Evolutionary conservation across 2,113 vertebrate species (phyloP).

Genomic region (Chaetops frenatus): DNA sequence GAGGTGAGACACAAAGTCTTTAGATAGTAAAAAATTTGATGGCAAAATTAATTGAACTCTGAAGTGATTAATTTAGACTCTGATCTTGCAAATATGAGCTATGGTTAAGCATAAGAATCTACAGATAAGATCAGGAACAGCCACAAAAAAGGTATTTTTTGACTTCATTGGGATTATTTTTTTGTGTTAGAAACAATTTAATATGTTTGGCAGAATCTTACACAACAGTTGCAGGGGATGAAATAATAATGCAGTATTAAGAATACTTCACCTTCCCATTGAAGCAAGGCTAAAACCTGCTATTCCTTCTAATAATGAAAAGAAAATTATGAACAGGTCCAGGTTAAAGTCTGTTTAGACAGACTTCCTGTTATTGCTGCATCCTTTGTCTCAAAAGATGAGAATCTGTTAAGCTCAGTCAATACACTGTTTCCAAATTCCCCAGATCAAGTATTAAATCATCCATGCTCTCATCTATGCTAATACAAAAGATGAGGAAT

Average conservation of each 20-base stretch:
- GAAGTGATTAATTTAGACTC: neutral
- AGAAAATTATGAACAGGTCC: neutral
- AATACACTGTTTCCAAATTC: neutral
- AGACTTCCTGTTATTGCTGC: neutral
- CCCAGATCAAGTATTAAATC: neutral
- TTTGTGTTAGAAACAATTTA: neutral
- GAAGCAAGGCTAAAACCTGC: neutral
- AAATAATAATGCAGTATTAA: neutral
- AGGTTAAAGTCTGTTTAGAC: neutral
- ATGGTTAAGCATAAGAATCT: neutral
- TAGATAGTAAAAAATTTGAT: neutral
- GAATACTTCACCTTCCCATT: neutral
- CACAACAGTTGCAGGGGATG: neutral
- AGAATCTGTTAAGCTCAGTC: neutral
- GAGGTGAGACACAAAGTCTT: neutral
- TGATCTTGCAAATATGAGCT: neutral
- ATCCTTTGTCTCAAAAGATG: neutral
- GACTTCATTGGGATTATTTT: neutral
- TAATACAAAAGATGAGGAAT: neutral
- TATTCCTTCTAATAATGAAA: neutral
- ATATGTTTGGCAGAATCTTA: neutral
- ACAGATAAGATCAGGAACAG: neutral
- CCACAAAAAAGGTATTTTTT: neutral
- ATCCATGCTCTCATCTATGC: neutral
- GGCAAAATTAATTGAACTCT: neutral